Evolutionary conservation across 2,797 vertebrate genomes (phyloP).

Genomic region (Rhinophrynus dorsalis): DNA sequence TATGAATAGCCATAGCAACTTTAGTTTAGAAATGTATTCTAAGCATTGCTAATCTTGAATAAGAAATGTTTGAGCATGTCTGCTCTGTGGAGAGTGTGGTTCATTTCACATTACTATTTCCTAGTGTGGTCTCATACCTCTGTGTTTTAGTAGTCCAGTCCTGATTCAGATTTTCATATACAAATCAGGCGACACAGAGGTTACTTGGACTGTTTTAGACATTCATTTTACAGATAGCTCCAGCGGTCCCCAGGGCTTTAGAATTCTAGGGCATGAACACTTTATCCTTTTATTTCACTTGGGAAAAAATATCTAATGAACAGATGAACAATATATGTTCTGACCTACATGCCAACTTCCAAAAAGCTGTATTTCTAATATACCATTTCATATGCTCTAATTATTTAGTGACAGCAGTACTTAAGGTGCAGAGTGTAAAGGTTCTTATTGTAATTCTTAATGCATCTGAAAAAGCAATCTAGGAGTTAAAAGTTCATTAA

Average conservation of each 20-base stretch:
- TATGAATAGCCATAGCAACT: no score
- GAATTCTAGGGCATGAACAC: conserved; percentile 18
- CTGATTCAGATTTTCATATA: background rate
- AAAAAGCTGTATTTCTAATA: conserved; percentile 44
- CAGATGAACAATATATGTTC: conserved; percentile 44
- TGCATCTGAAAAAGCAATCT: background rate
- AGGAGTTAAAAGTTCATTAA: background rate
- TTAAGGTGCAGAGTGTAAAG: conserved; percentile 21
- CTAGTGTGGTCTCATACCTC: background rate
- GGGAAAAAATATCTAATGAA: conserved; percentile 42
- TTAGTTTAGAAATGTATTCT: no score
- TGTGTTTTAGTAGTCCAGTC: background rate
- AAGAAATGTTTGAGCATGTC: background rate
- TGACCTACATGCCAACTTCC: conserved; percentile 49
- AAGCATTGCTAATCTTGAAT: no score
- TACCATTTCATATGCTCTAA: conserved; percentile 48
- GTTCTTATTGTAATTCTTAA: conserved; percentile 19
- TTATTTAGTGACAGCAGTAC: conserved; percentile 41
- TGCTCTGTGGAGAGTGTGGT: background rate
- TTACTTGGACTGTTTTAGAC: conserved; percentile 11
- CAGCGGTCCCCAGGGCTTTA: conserved; percentile 34
- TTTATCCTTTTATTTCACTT: conserved; percentile 44
- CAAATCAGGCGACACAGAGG: conserved; percentile 1
- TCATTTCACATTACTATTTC: background rate
- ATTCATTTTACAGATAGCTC: conserved; percentile 10